Evolutionary conservation across 2,888 invertebrate species (phyloP), one percentile per base, ranked within the genome.

Genomic region (Orthonychiurus folsomi): DNA sequence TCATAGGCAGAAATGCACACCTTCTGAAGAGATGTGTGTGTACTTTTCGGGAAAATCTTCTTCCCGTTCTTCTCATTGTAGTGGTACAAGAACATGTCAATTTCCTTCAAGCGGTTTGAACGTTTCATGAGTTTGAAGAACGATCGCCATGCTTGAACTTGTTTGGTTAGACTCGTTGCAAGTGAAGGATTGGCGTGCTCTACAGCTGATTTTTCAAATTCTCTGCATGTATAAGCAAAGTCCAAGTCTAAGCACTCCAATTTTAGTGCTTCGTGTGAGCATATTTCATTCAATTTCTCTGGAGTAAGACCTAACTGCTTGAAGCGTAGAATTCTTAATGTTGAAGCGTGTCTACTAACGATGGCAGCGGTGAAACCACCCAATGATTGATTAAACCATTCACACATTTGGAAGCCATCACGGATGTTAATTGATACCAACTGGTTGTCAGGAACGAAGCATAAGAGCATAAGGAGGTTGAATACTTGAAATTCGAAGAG

Each of bases 141-240:
- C 2, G 21, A 12, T 25, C 55, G 21, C 55, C 55, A 55, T 23
- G 55, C 24, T 25, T 55, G 20, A 12, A 55, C 24, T 25, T 55
- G 24, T 23, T 23, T 5, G n/a, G n/a, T n/a, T 37, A 37, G 37
- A 37, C 37, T 15, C 37, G 37, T 37, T 5, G 37, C 9, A 9
- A 37, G 15, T 5, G 15, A 5, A n/a, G n/a, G n/a, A n/a, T n/a
- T n/a, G n/a, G n/a, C n/a, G n/a, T n/a, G n/a, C 15, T 15, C 37
- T 9, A 37, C 37, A 9, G 5, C 37, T 37, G 37, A 37, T 37
- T 37, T 37, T 15, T 37, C 37, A 37, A 37, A 37, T 5, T 37
- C 5, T 9, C 15, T 5, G 15, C 37, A 37, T 9, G 37, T 37
- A 23, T 21, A 5, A 23, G 3, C 9, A 55, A 55, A n/a, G 3